Evolutionary conservation across 2,888 invertebrate genomes (phyloP).

Genomic region (Eurytoma californica): DNA sequence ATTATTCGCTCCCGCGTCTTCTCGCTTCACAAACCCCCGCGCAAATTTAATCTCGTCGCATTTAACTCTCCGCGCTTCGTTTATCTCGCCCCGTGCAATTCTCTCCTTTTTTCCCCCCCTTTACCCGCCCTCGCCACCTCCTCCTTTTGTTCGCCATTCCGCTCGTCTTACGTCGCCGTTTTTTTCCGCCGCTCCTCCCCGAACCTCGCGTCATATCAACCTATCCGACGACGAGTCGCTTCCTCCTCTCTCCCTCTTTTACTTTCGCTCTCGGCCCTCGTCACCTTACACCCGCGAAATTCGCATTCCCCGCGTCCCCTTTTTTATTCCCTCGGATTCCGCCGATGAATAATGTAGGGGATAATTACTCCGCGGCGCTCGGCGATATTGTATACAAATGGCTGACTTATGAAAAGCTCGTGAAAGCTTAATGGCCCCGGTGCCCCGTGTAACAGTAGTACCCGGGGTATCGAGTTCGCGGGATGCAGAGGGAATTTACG

Average conservation of each 20-base stretch:
- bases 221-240: too few relatives aligned
- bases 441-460: constrained; percentile 3
- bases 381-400: constrained; percentile 52
- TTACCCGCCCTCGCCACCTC: background rate
- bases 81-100: background rate
- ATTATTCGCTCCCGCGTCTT: constrained; percentile 22
- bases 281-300: background rate
- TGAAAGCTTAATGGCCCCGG: constrained; percentile 49
- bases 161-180: constrained; percentile 1
- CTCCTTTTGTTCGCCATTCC: constrained; percentile 2
- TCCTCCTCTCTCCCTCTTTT: background rate
- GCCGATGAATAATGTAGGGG: constrained; percentile 53
- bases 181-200: background rate
- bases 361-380: constrained; percentile 45
- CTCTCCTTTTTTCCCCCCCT: background rate
- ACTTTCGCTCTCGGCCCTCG: background rate
- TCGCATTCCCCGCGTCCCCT: background rate
- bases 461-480: background rate
- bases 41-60: constrained; percentile 30
- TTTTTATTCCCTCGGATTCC: constrained; percentile 19
- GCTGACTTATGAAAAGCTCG: constrained; percentile 54
- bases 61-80: constrained; percentile 19
- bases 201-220: too few relatives aligned
- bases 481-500: constrained; percentile 31
- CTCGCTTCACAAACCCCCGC: background rate